phyloP scores from a whole-genome alignment of 2,888 invertebrate species.

The Bombyx huttoni region DNA sequence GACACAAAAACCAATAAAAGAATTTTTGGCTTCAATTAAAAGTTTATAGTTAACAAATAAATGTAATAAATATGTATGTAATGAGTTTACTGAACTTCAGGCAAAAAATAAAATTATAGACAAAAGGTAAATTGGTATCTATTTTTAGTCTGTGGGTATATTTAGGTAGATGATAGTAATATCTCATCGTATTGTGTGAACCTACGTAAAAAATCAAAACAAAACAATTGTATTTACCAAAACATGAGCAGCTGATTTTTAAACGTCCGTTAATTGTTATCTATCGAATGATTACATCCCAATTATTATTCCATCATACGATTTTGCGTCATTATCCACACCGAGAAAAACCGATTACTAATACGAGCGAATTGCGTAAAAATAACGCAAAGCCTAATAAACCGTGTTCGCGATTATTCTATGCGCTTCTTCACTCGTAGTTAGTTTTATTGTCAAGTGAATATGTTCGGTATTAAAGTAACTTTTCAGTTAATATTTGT shows the following conservation, averaged over 20 bases:
- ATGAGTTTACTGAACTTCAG: too few relatives aligned
- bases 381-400: conserved; percentile 6
- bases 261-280: conserved; percentile 17
- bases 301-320: conserved; percentile 19
- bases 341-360: conserved; percentile 6
- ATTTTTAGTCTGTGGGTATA: too few relatives aligned
- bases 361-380: conserved; percentile 13
- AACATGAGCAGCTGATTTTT: conserved; percentile 19
- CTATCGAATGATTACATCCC: conserved; percentile 18
- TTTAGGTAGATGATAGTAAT: not conserved
- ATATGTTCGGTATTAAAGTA: conserved; percentile 34
- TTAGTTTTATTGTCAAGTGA: conserved; percentile 9
- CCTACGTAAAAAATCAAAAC: not conserved
- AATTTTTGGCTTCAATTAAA: too few relatives aligned
- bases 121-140: too few relatives aligned
- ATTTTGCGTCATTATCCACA: conserved; percentile 5
- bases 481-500: conserved; percentile 31
- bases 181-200: not conserved
- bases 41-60: too few relatives aligned
- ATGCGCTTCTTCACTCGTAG: not conserved
- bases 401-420: conserved; percentile 10
- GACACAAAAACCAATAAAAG: too few relatives aligned
- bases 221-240: conserved; percentile 16
- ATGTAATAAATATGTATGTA: too few relatives aligned
- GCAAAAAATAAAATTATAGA: too few relatives aligned